A percentile compares a stretch with the other conserved stretches of the same genome.
Evolutionary conservation across 1,140 invertebrate genomes (phyloP).

Genomic region (Drosophila sp.): DNA sequence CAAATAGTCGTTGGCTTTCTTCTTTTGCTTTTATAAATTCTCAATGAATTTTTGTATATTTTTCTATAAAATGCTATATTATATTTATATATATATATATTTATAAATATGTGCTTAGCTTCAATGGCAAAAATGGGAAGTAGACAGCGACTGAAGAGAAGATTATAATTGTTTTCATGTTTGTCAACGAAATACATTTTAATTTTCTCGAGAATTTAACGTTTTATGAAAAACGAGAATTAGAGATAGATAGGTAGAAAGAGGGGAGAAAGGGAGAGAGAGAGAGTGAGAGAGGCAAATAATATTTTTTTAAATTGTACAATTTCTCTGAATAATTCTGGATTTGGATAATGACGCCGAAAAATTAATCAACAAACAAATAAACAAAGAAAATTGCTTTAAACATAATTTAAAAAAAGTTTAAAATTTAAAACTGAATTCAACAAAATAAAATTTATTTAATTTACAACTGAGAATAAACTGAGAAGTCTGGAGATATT

Average conservation of each 20-base stretch:
- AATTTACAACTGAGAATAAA: too few relatives aligned
- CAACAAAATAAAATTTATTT: too few relatives aligned
- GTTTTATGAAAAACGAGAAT: background rate
- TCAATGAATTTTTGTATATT: slow-evolving; percentile 54
- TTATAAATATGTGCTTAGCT: slow-evolving; percentile 7
- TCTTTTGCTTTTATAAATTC: slow-evolving; percentile 54
- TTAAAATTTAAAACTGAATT: too few relatives aligned
- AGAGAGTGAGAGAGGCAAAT: background rate
- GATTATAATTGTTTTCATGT: slow-evolving; percentile 3
- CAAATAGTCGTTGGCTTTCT: slow-evolving; percentile 49
- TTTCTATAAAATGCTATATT: slow-evolving; percentile 34
- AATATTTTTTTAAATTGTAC: too few relatives aligned
- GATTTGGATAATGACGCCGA: too few relatives aligned
- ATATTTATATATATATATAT: background rate
- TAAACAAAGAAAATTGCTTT: too few relatives aligned
- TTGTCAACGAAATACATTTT: slow-evolving; percentile 6
- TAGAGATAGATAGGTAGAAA: too few relatives aligned
- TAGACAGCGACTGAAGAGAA: background rate
- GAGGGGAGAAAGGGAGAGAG: too few relatives aligned
- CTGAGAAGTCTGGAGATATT: too few relatives aligned
- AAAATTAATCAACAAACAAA: too few relatives aligned
- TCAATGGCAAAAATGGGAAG: background rate
- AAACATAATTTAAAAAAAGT: too few relatives aligned
- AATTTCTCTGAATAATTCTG: too few relatives aligned
- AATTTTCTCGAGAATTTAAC: slow-evolving; percentile 1